Conservation (phyloP, 2,113 vertebrate genomes). For the Geococcyx californianus region DNA sequence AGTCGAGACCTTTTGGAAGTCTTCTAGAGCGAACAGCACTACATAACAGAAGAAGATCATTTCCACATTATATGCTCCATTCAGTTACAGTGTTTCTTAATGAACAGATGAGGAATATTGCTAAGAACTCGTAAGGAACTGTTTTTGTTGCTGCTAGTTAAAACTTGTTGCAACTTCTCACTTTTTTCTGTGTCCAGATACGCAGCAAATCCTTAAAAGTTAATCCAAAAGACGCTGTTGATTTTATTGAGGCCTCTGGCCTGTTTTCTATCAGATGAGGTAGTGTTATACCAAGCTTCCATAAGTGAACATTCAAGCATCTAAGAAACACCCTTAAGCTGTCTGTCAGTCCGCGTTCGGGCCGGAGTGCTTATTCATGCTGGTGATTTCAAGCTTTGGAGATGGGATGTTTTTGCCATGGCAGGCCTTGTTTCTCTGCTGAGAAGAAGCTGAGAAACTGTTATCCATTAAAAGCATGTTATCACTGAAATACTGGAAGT, state of each 20-base stretch:
- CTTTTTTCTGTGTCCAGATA: slow-evolving; percentile 77
- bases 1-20: slow-evolving; percentile 70
- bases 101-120: slow-evolving; percentile 76
- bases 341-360: background rate
- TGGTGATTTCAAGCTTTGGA: slow-evolving; percentile 68
- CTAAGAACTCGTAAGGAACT: slow-evolving; percentile 75
- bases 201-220: slow-evolving; percentile 69
- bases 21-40: slow-evolving; percentile 71
- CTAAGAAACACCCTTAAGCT: slow-evolving; percentile 56
- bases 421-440: slow-evolving; percentile 70
- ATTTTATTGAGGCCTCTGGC: slow-evolving; percentile 69
- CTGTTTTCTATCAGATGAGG: slow-evolving; percentile 73
- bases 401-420: slow-evolving; percentile 64
- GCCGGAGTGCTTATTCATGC: slow-evolving; percentile 53
- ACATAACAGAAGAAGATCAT: slow-evolving; percentile 73
- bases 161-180: slow-evolving; percentile 79
- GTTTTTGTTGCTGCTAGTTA: slow-evolving; percentile 79
- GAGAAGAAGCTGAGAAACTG: slow-evolving; percentile 53
- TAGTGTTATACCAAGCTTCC: slow-evolving; percentile 67
- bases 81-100: slow-evolving; percentile 80
- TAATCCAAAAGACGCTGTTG: slow-evolving; percentile 71
- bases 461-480: slow-evolving; percentile 64
- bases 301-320: slow-evolving; percentile 58
- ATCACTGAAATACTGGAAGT: slow-evolving; percentile 64
- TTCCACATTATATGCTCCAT: slow-evolving; percentile 76